These are phyloP conservation scores for Sarcophaga rosellei DNA, from an alignment of 2,888 invertebrate species.

Conservation along the genomic window DNA sequence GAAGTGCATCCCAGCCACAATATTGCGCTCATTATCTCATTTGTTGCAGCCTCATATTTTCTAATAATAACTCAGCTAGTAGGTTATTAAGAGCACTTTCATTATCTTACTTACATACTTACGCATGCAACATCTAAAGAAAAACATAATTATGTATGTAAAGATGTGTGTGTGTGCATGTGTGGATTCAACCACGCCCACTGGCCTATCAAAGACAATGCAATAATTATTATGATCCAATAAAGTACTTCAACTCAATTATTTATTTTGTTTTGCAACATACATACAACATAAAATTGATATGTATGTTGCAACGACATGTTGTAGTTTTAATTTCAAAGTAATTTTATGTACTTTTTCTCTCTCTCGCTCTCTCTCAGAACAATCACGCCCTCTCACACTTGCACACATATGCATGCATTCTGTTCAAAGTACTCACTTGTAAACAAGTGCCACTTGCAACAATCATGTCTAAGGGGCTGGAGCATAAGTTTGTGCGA, in stretches of 20 bases:
- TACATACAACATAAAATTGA: conserved; percentile 11
- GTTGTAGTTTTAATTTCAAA: conserved; percentile 54
- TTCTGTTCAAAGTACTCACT: neutral
- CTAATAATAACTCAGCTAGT: too few relatives aligned
- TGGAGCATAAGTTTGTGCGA: neutral
- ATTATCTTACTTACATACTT: too few relatives aligned
- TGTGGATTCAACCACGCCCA: conserved; percentile 8
- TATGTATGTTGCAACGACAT: conserved; percentile 55
- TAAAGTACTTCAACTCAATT: conserved; percentile 57
- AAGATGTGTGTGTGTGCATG: too few relatives aligned
- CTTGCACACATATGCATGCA: conserved; percentile 2
- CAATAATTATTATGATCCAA: conserved; percentile 21
- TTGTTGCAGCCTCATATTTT: too few relatives aligned
- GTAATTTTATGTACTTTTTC: conserved; percentile 40
- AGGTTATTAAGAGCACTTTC: too few relatives aligned
- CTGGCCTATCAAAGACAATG: conserved; percentile 29
- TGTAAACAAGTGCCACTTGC: conserved; percentile 47
- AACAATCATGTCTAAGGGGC: conserved; percentile 19
- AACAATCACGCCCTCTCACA: neutral
- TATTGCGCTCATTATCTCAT: too few relatives aligned
- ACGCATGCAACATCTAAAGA: too few relatives aligned
- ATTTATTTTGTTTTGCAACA: conserved; percentile 50
- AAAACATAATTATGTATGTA: too few relatives aligned
- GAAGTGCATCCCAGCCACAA: too few relatives aligned
- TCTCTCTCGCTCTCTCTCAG: neutral